Percentiles rank a stretch among this genome's conserved stretches.
Conservation (phyloP, 2,888 invertebrate species). For the Phorcus lineatus region DNA sequence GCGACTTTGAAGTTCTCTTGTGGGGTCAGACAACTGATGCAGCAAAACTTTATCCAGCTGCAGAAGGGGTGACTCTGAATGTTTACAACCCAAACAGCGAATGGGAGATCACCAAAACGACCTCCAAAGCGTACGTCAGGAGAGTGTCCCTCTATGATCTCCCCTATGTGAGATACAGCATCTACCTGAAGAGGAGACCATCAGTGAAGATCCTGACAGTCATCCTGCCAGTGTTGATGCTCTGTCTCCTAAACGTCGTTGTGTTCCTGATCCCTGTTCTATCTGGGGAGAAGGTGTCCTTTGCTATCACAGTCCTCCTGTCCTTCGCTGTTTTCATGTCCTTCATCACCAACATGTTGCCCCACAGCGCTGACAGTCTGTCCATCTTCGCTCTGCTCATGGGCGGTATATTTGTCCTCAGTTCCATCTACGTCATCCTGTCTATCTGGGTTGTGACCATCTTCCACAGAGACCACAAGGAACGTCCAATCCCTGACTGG, state of each 20-base stretch:
- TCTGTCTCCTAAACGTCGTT: background rate
- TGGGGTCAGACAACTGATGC: background rate
- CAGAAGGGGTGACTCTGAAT: background rate
- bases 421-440: background rate
- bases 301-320: background rate
- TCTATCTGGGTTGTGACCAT: background rate
- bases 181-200: background rate
- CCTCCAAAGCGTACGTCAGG: background rate
- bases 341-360: background rate
- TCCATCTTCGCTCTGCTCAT: constrained; percentile 4
- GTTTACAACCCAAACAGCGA: background rate
- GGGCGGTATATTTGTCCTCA: background rate
- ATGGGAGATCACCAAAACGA: constrained; percentile 4
- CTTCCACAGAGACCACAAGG: background rate
- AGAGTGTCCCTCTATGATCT: background rate
- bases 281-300: constrained; percentile 17
- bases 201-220: constrained; percentile 7
- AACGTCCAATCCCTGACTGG: background rate
- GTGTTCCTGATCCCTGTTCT: constrained; percentile 6
- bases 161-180: background rate
- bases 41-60: background rate
- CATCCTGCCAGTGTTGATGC: background rate
- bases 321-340: background rate
- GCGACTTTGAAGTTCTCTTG: background rate
- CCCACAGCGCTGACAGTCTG: background rate